Conservation (phyloP, 2,888 invertebrate species). For the Chymomyza fuscimana region DNA sequence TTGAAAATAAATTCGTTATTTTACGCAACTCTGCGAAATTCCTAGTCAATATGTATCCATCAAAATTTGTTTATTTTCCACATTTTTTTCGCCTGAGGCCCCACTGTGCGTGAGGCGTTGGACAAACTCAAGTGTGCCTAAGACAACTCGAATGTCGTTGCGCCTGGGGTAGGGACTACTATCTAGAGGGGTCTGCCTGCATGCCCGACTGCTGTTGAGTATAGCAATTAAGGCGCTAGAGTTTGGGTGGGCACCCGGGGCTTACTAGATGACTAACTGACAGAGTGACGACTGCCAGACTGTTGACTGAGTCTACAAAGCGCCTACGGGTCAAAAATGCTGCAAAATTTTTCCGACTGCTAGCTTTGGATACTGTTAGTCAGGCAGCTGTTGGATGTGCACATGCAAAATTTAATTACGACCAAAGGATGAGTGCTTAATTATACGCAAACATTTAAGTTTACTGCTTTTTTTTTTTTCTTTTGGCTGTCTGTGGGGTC, state of each 20-base stretch:
- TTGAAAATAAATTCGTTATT: too few relatives aligned
- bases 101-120: too few relatives aligned
- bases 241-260: constrained; percentile 3
- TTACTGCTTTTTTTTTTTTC: constrained; percentile 53
- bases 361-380: constrained; percentile 10
- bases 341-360: constrained; percentile 27
- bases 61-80: too few relatives aligned
- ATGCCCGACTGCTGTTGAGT: constrained; percentile 47
- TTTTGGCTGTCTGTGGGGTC: constrained; percentile 10
- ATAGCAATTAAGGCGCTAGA: constrained; percentile 59
- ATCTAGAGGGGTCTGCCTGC: constrained; percentile 4
- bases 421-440: constrained; percentile 80
- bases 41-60: too few relatives aligned
- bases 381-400: constrained; percentile 72
- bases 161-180: background rate
- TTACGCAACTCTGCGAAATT: too few relatives aligned
- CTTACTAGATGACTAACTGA: background rate
- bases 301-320: constrained; percentile 14
- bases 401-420: constrained; percentile 80
- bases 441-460: constrained; percentile 79
- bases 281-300: background rate
- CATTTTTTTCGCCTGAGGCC: too few relatives aligned
- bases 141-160: constrained; percentile 20
- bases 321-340: constrained; percentile 14
- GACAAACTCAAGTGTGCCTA: constrained; percentile 37